Evolutionary conservation across 2,797 vertebrate genomes (phyloP), one percentile per base, ranked within the genome.

Genomic region (Neostethus bicornis): DNA sequence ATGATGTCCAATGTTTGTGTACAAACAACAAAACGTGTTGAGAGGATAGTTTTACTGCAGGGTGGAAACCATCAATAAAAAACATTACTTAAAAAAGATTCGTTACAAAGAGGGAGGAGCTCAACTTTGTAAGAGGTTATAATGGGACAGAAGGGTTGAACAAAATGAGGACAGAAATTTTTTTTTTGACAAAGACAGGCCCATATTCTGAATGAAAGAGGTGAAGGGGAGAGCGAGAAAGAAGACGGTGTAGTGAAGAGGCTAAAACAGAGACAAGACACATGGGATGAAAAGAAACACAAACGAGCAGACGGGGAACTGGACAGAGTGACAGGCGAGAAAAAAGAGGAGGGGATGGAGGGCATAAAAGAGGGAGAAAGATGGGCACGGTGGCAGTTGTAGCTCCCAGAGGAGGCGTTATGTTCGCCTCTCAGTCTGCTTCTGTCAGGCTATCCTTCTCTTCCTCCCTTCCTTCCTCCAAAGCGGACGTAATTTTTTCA

Each of bases 351-450:
- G 5, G 31, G 28, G 32, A 2, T 17, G 34, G 41, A 39, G 29
- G 29, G 29, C 29, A 13, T 31, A 26, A 28, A 24, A 38, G 49
- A 34, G 46, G n/a, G 50, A 62, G 76, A 75, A 61, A 50, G 61
- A 72, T 56, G 73, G 64, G 70, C 46, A 1, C 3, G 37, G 70
- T 17, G 25, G 61, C 11, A 47, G 52, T 56, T 61, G 73, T 54
- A 58, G 66, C 52, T 79, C 86, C 78, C 82, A 65, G 66, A 52
- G 79, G 84, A 77, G 63, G 77, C 20, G 59, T 81, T 73, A 66
- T 67, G 68, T 69, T 80, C 19, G 20, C 65, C n/a, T 65, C 37
- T 6, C 50, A 77, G 75, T 80, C 77, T 68, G 62, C 59, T 50
- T 46, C 66, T 83, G 81, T 83, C 81, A 83, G 73, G 32, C 60